A percentile compares a stretch with the other conserved stretches of the same genome.
These are phyloP conservation scores for Bombus pyrosoma DNA, from an alignment of 1,140 invertebrate species.

Conservation along the genomic window DNA sequence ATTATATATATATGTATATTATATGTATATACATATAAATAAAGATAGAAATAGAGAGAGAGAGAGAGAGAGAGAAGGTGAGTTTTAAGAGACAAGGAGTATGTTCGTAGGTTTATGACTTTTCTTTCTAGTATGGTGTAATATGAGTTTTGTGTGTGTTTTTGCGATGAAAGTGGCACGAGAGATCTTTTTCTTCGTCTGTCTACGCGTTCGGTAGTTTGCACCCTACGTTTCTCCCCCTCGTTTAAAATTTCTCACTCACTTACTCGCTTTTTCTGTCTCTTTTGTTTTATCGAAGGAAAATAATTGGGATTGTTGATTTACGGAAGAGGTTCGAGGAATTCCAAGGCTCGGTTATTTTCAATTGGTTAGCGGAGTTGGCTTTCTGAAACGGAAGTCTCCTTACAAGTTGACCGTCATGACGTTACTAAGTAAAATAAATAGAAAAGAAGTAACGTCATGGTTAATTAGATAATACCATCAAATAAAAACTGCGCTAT, in stretches of 20 bases:
- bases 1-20: slow-evolving; percentile 48
- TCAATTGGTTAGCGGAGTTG: neutral
- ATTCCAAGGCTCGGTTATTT: slow-evolving; percentile 11
- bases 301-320: neutral
- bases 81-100: slow-evolving; percentile 59
- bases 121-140: neutral
- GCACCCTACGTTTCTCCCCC: slow-evolving; percentile 33
- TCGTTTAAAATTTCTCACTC: slow-evolving; percentile 21
- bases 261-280: slow-evolving; percentile 29
- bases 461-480: no score
- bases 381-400: neutral
- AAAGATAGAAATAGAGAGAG: neutral
- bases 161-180: slow-evolving; percentile 45
- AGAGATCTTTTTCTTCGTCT: slow-evolving; percentile 47
- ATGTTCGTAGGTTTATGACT: slow-evolving; percentile 44
- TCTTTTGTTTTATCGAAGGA: neutral
- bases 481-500: no score
- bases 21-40: slow-evolving; percentile 46
- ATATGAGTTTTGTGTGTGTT: slow-evolving; percentile 42
- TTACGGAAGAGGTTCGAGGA: slow-evolving; percentile 40
- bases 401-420: no score
- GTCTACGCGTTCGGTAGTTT: slow-evolving; percentile 16
- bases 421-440: no score
- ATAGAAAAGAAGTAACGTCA: no score
- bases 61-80: slow-evolving; percentile 34